Conservation (phyloP, 2,113 vertebrate species). For the Erinaceus europaeus region DNA sequence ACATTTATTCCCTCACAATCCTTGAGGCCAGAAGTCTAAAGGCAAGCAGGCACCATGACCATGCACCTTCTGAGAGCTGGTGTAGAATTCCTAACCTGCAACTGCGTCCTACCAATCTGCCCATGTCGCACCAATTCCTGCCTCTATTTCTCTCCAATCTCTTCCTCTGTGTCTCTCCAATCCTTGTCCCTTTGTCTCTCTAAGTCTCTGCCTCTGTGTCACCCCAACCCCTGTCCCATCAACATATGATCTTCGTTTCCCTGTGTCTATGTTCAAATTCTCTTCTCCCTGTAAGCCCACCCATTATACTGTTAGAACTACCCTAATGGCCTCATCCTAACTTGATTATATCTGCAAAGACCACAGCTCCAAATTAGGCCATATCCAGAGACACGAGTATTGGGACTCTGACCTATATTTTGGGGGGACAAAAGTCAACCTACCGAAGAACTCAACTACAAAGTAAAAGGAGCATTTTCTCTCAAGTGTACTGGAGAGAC, state of each 20-base stretch:
- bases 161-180: too few relatives aligned
- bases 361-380: neutral
- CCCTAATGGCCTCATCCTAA: neutral
- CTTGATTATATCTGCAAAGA: neutral
- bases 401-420: neutral
- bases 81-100: too few relatives aligned
- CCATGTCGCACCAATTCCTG: too few relatives aligned
- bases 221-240: neutral
- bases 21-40: too few relatives aligned
- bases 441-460: neutral
- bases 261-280: neutral
- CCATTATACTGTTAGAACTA: neutral
- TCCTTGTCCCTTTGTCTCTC: neutral
- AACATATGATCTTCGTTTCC: neutral
- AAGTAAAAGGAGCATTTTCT: neutral
- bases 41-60: too few relatives aligned
- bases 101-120: too few relatives aligned
- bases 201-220: neutral
- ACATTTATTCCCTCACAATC: too few relatives aligned
- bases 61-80: too few relatives aligned
- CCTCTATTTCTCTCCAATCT: too few relatives aligned
- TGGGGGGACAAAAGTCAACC: neutral
- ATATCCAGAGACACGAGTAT: neutral
- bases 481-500: neutral
- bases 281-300: neutral